phyloP scores from a whole-genome alignment of 2,888 invertebrate genomes.

The Phyto melanocephala region DNA sequence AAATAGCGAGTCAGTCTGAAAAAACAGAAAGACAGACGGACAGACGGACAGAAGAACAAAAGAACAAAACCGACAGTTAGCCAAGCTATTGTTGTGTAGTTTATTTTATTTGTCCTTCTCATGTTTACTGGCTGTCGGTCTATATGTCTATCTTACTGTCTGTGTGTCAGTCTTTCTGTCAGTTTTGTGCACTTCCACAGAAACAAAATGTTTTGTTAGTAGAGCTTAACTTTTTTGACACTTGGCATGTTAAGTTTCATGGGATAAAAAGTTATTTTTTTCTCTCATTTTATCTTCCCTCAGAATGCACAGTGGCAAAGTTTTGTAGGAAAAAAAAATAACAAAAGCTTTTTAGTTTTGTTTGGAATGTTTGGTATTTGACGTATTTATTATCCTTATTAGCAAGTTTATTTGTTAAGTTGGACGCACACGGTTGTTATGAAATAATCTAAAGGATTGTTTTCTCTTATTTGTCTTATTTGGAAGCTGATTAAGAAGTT shows the following conservation, averaged over 20 bases:
- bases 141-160: background rate
- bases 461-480: background rate
- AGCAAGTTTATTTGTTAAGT: conserved; percentile 30
- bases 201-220: conserved; percentile 53
- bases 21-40: background rate
- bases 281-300: background rate
- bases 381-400: conserved; percentile 26
- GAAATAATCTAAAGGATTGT: background rate
- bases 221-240: conserved; percentile 59
- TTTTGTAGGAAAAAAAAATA: background rate
- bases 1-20: background rate
- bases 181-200: background rate
- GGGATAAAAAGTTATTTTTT: background rate
- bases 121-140: conserved; percentile 2
- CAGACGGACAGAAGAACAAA: background rate
- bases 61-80: background rate
- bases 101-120: conserved; percentile 25
- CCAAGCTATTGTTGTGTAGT: background rate
- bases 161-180: background rate
- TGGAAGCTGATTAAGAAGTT: conserved; percentile 4
- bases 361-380: conserved; percentile 4
- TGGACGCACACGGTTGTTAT: background rate
- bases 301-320: conserved; percentile 38
- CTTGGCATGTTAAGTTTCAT: conserved; percentile 50
- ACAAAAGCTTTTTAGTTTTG: background rate